phyloP scores from a whole-genome alignment of 2,888 invertebrate species.

The Cybosia mesomella region DNA sequence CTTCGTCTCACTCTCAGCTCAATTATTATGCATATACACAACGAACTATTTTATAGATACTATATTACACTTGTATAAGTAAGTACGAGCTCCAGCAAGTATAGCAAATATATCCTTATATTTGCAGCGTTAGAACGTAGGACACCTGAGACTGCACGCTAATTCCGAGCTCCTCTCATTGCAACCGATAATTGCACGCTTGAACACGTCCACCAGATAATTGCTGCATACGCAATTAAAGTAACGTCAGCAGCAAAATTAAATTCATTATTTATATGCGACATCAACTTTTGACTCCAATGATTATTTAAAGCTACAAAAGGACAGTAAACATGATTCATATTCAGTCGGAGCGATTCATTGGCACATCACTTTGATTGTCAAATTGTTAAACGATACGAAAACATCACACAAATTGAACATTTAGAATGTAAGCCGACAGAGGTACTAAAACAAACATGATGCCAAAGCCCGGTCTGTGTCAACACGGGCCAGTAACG shows the following conservation, averaged over 20 bases:
- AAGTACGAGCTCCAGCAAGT: slow-evolving; percentile 35
- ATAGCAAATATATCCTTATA: slow-evolving; percentile 37
- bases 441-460: slow-evolving; percentile 57
- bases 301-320: slow-evolving; percentile 77
- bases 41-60: too few relatives aligned
- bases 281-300: slow-evolving; percentile 42
- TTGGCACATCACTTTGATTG: slow-evolving; percentile 58
- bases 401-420: slow-evolving; percentile 57
- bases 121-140: slow-evolving; percentile 47
- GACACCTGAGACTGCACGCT: slow-evolving; percentile 66
- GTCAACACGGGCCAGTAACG: slow-evolving; percentile 67
- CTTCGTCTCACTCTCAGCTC: too few relatives aligned
- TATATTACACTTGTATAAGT: slow-evolving; percentile 19
- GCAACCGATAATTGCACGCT: slow-evolving; percentile 64
- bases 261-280: slow-evolving; percentile 51
- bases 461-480: slow-evolving; percentile 43
- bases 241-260: slow-evolving; percentile 66
- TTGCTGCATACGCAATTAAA: slow-evolving; percentile 75
- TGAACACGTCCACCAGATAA: slow-evolving; percentile 72
- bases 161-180: slow-evolving; percentile 63
- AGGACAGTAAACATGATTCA: slow-evolving; percentile 71
- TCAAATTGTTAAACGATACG: slow-evolving; percentile 55
- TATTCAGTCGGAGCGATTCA: slow-evolving; percentile 61
- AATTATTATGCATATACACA: too few relatives aligned
- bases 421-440: slow-evolving; percentile 40